A percentile compares a stretch with the other conserved stretches of the same genome.
These are phyloP conservation scores for Gallinago undulata DNA, from an alignment of 2,113 vertebrate species.

Conservation along the genomic window DNA sequence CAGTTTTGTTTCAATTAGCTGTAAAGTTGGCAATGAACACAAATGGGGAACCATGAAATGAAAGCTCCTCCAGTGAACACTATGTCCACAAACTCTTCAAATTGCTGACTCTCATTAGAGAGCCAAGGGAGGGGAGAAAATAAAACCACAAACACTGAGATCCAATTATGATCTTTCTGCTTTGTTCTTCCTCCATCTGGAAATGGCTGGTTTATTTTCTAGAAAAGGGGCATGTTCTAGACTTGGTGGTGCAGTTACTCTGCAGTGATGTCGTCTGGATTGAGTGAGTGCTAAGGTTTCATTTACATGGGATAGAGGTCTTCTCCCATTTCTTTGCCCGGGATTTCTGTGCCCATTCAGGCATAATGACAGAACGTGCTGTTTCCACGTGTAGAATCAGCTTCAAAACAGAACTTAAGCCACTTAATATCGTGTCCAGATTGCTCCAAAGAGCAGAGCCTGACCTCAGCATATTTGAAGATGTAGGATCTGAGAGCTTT, in stretches of 20 bases:
- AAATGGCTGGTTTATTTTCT: background rate
- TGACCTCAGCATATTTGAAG: background rate
- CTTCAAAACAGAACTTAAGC: background rate
- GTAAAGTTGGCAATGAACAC: slow-evolving; percentile 50
- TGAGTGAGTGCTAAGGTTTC: background rate
- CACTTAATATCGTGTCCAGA: background rate
- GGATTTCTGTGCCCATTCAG: background rate
- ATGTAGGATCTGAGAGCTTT: background rate
- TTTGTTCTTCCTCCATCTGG: slow-evolving; percentile 29
- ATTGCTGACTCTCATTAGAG: slow-evolving; percentile 1
- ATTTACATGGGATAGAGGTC: background rate
- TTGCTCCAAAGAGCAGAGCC: background rate
- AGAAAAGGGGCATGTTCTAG: slow-evolving; percentile 5
- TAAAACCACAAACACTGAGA: slow-evolving; percentile 35
- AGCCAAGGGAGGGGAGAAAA: slow-evolving; percentile 19
- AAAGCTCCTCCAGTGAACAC: slow-evolving; percentile 37
- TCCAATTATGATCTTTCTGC: slow-evolving; percentile 26
- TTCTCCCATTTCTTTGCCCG: background rate
- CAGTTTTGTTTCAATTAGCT: slow-evolving; percentile 63
- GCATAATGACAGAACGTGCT: background rate
- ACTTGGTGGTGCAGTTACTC: background rate
- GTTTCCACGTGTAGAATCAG: background rate
- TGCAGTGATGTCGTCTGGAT: background rate
- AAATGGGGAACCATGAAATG: slow-evolving; percentile 45
- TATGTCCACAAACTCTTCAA: slow-evolving; percentile 20